Evolutionary conservation across 2,797 vertebrate species (phyloP).

Genomic region (Mallotus villosus): DNA sequence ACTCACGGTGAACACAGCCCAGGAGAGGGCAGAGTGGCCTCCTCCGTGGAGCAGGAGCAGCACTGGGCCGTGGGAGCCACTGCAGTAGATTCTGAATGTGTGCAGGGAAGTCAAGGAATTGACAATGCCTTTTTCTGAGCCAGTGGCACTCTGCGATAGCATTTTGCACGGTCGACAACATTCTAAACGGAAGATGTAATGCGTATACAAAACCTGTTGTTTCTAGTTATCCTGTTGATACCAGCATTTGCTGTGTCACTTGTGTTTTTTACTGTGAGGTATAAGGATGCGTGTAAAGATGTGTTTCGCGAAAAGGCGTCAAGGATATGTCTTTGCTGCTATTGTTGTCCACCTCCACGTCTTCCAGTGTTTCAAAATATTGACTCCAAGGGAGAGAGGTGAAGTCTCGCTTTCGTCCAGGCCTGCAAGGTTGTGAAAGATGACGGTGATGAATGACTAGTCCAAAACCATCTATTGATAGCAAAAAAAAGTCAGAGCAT

Average conservation of each 20-base stretch:
- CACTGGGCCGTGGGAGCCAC: slow-evolving; percentile 90
- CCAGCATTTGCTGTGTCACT: no score
- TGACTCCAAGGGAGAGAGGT: slow-evolving; percentile 92
- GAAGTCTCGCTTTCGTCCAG: slow-evolving; percentile 92
- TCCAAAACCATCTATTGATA: neutral
- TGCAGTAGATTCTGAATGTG: slow-evolving; percentile 98
- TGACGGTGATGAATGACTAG: neutral
- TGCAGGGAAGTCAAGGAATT: slow-evolving; percentile 85
- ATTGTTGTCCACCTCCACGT: slow-evolving; percentile 91
- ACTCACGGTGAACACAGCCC: slow-evolving; percentile 97
- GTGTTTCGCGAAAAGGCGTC: slow-evolving; percentile 5
- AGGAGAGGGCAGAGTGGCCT: slow-evolving; percentile 97
- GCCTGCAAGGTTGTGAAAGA: slow-evolving; percentile 68
- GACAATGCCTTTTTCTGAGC: neutral
- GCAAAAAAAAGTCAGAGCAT: neutral
- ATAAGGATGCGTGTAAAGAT: no score
- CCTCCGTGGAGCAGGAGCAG: slow-evolving; percentile 92
- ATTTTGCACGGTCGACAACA: neutral
- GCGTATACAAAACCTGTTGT: no score
- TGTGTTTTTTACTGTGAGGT: no score
- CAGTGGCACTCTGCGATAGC: neutral
- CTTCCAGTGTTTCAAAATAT: slow-evolving; percentile 96
- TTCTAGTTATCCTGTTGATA: no score
- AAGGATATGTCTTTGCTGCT: slow-evolving; percentile 98
- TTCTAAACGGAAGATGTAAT: neutral